A percentile compares a stretch with the other conserved stretches of the same genome.
Evolutionary conservation across 2,888 invertebrate genomes (phyloP).

Genomic region (Athalia cordata): DNA sequence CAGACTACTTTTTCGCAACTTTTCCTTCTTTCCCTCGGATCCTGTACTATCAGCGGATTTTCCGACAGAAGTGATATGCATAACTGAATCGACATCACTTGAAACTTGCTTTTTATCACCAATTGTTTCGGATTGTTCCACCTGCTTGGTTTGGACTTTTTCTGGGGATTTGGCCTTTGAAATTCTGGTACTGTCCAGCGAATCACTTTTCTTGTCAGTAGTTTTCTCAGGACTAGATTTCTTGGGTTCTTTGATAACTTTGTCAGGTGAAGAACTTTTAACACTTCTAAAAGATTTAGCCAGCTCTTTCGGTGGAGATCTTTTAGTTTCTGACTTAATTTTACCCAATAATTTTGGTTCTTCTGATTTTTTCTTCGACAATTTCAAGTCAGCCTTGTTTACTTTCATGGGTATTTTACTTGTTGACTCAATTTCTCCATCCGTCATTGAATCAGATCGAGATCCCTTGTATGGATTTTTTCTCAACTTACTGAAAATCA

Average conservation of each 20-base stretch:
- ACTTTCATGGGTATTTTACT: slow-evolving; percentile 69
- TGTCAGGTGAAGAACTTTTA: slow-evolving; percentile 47
- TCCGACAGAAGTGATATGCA: slow-evolving; percentile 53
- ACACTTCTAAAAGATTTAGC: slow-evolving; percentile 20
- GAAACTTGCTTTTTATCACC: slow-evolving; percentile 56
- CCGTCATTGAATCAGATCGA: slow-evolving; percentile 56
- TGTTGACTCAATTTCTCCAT: slow-evolving; percentile 51
- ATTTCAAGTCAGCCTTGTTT: slow-evolving; percentile 56
- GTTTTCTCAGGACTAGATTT: slow-evolving; percentile 64
- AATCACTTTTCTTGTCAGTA: slow-evolving; percentile 52
- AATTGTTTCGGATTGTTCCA: slow-evolving; percentile 49
- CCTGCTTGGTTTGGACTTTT: slow-evolving; percentile 53
- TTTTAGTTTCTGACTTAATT: slow-evolving; percentile 50
- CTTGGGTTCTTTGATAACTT: slow-evolving; percentile 55
- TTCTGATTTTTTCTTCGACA: slow-evolving; percentile 52
- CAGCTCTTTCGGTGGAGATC: slow-evolving; percentile 57
- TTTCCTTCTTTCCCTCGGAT: slow-evolving; percentile 58
- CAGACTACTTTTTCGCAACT: slow-evolving; percentile 55
- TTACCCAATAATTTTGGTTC: slow-evolving; percentile 53
- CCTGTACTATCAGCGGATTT: slow-evolving; percentile 57
- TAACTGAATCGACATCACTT: slow-evolving; percentile 47
- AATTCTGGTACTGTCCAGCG: slow-evolving; percentile 49
- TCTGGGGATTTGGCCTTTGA: slow-evolving; percentile 49
- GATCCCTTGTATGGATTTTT: slow-evolving; percentile 73
- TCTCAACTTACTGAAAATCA: slow-evolving; percentile 75